Percentiles rank a stretch among this genome's conserved stretches.
Conservation (phyloP, 2,797 vertebrate genomes). For the Channa striata region DNA sequence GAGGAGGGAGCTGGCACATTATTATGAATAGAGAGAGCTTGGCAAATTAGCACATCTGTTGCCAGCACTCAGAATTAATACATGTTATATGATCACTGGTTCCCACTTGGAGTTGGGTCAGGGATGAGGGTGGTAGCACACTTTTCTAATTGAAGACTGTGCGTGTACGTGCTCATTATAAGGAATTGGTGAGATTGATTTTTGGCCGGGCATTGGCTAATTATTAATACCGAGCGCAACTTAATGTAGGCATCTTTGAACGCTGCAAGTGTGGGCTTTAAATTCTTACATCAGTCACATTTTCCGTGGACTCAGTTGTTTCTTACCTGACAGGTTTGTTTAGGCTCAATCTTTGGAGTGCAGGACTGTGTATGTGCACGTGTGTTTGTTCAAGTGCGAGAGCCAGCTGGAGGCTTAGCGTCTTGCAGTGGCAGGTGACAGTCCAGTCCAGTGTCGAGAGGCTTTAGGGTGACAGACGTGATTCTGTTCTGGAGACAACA, state of each 20-base stretch:
- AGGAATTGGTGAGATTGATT: constrained; percentile 69
- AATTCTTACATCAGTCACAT: constrained; percentile 57
- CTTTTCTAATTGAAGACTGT: constrained; percentile 53
- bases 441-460: constrained; percentile 67
- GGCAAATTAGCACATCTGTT: constrained; percentile 80
- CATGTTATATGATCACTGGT: constrained; percentile 71
- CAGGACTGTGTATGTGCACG: constrained; percentile 48
- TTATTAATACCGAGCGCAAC: constrained; percentile 50
- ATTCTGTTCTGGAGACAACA: constrained; percentile 52
- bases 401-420: constrained; percentile 67
- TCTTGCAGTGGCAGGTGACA: constrained; percentile 75
- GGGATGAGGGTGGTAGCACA: constrained; percentile 42
- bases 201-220: constrained; percentile 49
- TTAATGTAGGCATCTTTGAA: constrained; percentile 31
- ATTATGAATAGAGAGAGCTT: constrained; percentile 67
- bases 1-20: constrained; percentile 75
- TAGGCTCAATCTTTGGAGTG: constrained; percentile 59
- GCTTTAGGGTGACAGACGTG: constrained; percentile 66
- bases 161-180: constrained; percentile 54
- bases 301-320: constrained; percentile 52
- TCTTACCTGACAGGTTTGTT: constrained; percentile 70
- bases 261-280: constrained; percentile 35
- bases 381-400: constrained; percentile 54
- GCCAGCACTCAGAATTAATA: constrained; percentile 70
- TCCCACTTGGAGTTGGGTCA: constrained; percentile 60